Base-by-base conservation (phyloP, 2,113 vertebrate genomes). In the Vulpes lagopus region DNA sequence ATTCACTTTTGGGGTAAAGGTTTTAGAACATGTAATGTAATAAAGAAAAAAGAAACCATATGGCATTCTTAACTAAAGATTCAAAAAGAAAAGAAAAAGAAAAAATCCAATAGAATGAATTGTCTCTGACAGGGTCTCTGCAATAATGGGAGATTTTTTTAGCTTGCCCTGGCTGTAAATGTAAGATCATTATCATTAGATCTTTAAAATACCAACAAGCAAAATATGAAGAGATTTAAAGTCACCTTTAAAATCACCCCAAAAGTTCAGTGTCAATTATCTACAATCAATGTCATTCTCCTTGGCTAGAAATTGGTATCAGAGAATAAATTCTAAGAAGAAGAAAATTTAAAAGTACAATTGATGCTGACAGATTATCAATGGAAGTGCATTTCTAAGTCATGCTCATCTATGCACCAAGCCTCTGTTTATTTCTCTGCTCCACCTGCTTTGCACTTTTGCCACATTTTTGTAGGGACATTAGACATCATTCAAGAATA, bases 241-340 rank as follows among this genome's bases (percentile, higher is more conserved):
- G 95, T 96, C 98, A 98, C 97, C 97, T 98, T 97, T 98, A 98
- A 98, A 98, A 98, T 98, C 97, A 96, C 81, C 92, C 91, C 96
- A 96, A 97, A 98, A 98, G 96, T 98, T 97, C 97, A 97, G 76
- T 96, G 94, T 98, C 97, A 97, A 96, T 98, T 98, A 98, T 98
- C 69, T 97, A 97, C 95, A 96, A 98, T 97, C 97, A 98, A 93
- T 94, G 92, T 97, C 97, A 97, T 96, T 97, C 95, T 98, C 91
- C 73, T 92, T 85, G 81, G 83, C 97, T 96, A 98, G 88, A 96
- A 98, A 98, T 96, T 98, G 95, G 94, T 97, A 93, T 85, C 78
- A 93, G 73, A 98, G 93, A 98, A 98, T 86, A 98, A 95, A 98
- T 96, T 97, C 91, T 94, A 94, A 97, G 92, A 87, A 86, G 65